These are phyloP conservation scores for Corapipo altera DNA, from an alignment of 2,113 vertebrate species.

Conservation along the genomic window DNA sequence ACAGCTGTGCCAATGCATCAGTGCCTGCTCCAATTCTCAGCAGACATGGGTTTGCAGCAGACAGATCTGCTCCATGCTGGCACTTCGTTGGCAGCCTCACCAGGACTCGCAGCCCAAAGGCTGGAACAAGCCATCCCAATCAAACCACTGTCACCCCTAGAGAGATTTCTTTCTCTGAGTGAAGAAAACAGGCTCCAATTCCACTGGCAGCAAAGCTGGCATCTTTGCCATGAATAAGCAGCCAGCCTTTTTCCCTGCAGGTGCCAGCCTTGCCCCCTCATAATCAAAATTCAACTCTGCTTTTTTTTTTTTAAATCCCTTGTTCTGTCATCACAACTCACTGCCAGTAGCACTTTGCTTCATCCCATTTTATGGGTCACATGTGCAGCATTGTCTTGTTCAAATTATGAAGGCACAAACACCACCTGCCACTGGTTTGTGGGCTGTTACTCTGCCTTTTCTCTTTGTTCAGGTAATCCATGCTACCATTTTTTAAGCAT, in stretches of 20 bases:
- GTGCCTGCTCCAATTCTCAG: not conserved
- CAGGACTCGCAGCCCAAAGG: not conserved
- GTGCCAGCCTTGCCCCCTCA: not conserved
- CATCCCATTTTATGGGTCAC: not conserved
- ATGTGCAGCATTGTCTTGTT: not conserved
- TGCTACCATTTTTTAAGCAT: not conserved
- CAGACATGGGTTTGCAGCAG: not conserved
- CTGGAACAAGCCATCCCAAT: not conserved
- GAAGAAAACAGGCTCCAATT: not conserved
- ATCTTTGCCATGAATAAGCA: not conserved
- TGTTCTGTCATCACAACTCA: not conserved
- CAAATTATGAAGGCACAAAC: not conserved
- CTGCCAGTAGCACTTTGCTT: not conserved
- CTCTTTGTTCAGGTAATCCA: not conserved
- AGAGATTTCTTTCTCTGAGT: not conserved
- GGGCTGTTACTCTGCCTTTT: not conserved
- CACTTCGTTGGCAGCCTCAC: not conserved
- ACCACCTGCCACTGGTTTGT: conserved; percentile 17
- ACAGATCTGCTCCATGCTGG: not conserved
- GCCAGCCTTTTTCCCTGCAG: not conserved
- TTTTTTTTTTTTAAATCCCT: not conserved
- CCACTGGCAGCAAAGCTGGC: not conserved
- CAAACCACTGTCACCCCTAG: not conserved
- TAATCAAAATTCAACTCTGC: not conserved
- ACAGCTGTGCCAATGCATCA: not conserved